Conservation (phyloP, 2,113 vertebrate genomes). For the Paedocypris sp. region DNA sequence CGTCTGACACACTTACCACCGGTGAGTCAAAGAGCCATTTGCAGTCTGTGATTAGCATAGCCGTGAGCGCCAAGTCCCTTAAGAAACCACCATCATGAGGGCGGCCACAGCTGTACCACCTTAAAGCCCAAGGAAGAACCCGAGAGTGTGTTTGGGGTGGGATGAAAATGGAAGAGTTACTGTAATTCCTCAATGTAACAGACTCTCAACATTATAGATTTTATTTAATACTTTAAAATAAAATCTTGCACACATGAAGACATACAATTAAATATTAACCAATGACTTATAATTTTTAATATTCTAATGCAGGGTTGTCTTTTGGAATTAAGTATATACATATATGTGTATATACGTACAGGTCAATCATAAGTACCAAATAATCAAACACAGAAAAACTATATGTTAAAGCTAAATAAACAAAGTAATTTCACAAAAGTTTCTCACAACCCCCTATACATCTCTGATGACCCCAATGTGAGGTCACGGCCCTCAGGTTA, state of each 20-base stretch:
- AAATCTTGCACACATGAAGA: no score
- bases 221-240: no score
- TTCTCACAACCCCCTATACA: neutral
- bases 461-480: neutral
- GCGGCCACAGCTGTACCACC: constrained; percentile 17
- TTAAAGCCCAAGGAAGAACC: neutral
- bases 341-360: no score
- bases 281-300: no score
- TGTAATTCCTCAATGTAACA: neutral
- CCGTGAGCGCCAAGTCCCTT: neutral
- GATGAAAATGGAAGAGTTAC: no score
- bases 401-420: no score
- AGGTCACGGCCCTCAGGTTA: constrained; percentile 15
- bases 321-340: no score
- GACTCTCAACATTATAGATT: neutral
- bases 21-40: constrained; percentile 2
- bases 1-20: constrained; percentile 25
- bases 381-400: neutral
- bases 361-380: neutral
- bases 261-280: no score
- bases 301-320: no score
- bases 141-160: no score
- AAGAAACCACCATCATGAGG: neutral
- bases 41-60: constrained; percentile 11
- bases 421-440: neutral